Percentiles rank a stretch among this genome's conserved stretches.
phyloP scores from a whole-genome alignment of 2,888 invertebrate species.

The Tipula confusa region DNA sequence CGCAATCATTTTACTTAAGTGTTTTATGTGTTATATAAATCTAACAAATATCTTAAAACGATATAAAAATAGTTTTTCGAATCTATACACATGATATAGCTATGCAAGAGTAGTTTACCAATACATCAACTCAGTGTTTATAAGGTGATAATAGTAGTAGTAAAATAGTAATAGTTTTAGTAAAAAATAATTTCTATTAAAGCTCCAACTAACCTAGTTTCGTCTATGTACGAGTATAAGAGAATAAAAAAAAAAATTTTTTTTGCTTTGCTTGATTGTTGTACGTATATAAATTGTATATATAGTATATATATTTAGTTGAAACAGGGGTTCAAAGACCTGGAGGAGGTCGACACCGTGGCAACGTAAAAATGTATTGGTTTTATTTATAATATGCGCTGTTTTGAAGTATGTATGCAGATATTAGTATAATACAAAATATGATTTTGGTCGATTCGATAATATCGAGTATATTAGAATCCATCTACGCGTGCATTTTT shows the following conservation, averaged over 20 bases:
- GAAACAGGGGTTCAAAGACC: conserved; percentile 25
- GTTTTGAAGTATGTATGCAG: neutral
- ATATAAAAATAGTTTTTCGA: neutral
- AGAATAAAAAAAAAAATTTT: neutral
- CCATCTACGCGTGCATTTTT: neutral
- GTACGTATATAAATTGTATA: neutral
- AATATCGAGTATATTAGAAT: neutral
- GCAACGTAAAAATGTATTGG: neutral
- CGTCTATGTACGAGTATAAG: neutral
- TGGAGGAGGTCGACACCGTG: conserved; percentile 29
- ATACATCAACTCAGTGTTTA: too few relatives aligned
- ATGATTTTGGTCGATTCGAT: too few relatives aligned
- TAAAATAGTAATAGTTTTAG: neutral
- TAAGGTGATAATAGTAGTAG: neutral
- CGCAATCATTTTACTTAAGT: neutral
- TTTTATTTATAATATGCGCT: neutral
- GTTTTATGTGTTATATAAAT: neutral
- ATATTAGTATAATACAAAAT: neutral
- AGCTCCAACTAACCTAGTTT: conserved; percentile 25
- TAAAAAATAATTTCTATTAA: conserved; percentile 7
- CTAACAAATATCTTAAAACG: neutral
- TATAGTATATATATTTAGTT: neutral
- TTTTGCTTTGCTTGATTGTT: neutral
- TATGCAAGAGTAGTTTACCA: neutral
- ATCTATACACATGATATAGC: neutral